These are phyloP conservation scores for Melitaea cinxia DNA, from an alignment of 1,140 invertebrate species.

Conservation along the genomic window DNA sequence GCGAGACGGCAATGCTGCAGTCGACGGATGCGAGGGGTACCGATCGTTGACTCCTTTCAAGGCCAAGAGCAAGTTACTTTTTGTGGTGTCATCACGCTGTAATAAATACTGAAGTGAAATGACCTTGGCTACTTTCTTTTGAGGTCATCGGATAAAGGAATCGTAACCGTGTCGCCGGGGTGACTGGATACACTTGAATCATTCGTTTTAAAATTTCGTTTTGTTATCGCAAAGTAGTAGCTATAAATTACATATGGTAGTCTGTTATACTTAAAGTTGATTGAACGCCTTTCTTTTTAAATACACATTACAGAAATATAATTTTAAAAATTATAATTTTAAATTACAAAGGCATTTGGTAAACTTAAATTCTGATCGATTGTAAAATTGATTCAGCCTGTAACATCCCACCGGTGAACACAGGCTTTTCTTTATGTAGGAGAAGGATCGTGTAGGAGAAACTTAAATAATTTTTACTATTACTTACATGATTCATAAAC, in stretches of 20 bases:
- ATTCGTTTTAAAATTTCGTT: constrained; percentile 7
- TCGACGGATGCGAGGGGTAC: constrained; percentile 71
- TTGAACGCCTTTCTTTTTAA: too few species aligned
- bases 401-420: too few species aligned
- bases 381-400: too few species aligned
- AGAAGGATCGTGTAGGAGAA: too few species aligned
- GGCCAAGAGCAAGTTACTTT: constrained; percentile 68
- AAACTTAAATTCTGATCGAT: too few species aligned
- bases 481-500: too few species aligned
- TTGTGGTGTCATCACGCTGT: constrained; percentile 67
- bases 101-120: constrained; percentile 59
- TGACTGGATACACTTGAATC: constrained; percentile 21
- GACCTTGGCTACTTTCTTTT: constrained; percentile 74
- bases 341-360: too few species aligned
- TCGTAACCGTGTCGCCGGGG: constrained; percentile 11
- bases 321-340: too few species aligned
- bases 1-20: constrained; percentile 55
- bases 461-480: too few species aligned
- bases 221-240: background rate
- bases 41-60: constrained; percentile 77
- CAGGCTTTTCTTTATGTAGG: too few species aligned
- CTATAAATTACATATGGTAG: background rate
- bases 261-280: too few species aligned
- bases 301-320: too few species aligned
- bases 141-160: constrained; percentile 54